These are phyloP conservation scores for Thymallus thymallus DNA, from an alignment of 2,113 vertebrate genomes.

Conservation along the genomic window DNA sequence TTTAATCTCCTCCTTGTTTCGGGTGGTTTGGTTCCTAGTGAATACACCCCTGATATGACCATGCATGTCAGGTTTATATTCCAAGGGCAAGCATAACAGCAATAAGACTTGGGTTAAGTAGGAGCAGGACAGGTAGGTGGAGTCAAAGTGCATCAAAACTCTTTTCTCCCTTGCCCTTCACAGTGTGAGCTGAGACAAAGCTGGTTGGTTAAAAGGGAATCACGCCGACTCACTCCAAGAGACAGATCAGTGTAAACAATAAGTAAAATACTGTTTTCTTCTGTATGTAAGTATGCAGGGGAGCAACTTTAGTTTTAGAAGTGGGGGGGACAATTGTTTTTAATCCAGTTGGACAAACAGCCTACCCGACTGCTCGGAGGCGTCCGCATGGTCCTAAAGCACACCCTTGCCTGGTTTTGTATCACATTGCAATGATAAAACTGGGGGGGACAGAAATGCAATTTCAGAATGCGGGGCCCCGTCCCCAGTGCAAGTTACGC, in stretches of 20 bases:
- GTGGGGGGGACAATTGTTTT: no score
- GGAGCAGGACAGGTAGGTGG: no score
- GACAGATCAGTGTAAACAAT: slow-evolving; percentile 63
- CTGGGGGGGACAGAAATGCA: no score
- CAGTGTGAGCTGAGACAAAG: slow-evolving; percentile 35
- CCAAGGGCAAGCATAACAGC: slow-evolving; percentile 57
- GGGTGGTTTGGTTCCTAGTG: neutral
- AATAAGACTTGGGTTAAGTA: slow-evolving; percentile 26
- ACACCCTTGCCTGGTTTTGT: no score
- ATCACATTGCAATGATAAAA: no score
- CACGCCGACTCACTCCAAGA: slow-evolving; percentile 33
- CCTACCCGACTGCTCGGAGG: no score
- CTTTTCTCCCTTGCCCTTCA: slow-evolving; percentile 17
- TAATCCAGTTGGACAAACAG: no score
- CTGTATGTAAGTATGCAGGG: neutral
- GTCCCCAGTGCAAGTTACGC: no score
- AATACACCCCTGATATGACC: slow-evolving; percentile 32
- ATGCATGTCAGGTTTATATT: slow-evolving; percentile 63
- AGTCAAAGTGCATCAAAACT: slow-evolving; percentile 20
- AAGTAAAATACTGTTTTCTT: neutral
- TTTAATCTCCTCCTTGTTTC: no score
- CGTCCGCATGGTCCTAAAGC: no score
- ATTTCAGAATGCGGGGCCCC: no score
- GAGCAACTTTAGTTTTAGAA: no score
- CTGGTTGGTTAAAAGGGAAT: slow-evolving; percentile 32